phyloP scores from a whole-genome alignment of 2,797 vertebrate species.

The Chrosomus eos region DNA sequence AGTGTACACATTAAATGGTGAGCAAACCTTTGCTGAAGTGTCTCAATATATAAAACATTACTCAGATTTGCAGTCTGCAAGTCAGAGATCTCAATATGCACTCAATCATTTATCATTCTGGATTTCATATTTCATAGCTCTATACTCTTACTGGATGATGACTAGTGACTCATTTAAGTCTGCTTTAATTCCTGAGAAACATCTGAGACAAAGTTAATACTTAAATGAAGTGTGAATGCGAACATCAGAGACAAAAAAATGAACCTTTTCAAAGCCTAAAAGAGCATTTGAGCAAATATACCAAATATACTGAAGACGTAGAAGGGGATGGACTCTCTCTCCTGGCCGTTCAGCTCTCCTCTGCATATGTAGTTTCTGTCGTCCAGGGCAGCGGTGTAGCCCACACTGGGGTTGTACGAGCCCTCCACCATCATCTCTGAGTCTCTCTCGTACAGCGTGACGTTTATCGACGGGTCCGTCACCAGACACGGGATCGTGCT shows the following conservation, averaged over 20 bases:
- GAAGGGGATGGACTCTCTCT: constrained; percentile 83
- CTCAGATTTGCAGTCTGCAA: background rate
- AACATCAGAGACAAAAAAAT: background rate
- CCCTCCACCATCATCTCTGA: constrained; percentile 73
- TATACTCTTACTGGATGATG: background rate
- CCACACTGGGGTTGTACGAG: constrained; percentile 82
- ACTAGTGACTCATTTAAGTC: background rate
- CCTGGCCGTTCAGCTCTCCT: constrained; percentile 80
- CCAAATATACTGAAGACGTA: constrained; percentile 85
- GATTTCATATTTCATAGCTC: background rate
- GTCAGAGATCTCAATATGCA: background rate
- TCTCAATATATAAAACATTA: background rate
- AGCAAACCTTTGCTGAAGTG: background rate
- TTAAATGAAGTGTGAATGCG: background rate
- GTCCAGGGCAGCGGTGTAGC: constrained; percentile 86
- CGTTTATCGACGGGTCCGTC: constrained; percentile 85
- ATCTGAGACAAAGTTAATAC: background rate
- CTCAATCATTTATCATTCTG: background rate
- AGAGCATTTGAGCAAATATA: constrained; percentile 64
- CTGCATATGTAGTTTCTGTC: constrained; percentile 89
- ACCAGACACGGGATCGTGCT: constrained; percentile 88
- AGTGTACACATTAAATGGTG: background rate
- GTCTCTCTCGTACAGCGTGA: constrained; percentile 86
- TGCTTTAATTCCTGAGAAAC: background rate
- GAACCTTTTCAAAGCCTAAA: background rate